Conservation (phyloP, 53 echinoderm and acorn worm genomes). For the Echinometra lucunter region DNA sequence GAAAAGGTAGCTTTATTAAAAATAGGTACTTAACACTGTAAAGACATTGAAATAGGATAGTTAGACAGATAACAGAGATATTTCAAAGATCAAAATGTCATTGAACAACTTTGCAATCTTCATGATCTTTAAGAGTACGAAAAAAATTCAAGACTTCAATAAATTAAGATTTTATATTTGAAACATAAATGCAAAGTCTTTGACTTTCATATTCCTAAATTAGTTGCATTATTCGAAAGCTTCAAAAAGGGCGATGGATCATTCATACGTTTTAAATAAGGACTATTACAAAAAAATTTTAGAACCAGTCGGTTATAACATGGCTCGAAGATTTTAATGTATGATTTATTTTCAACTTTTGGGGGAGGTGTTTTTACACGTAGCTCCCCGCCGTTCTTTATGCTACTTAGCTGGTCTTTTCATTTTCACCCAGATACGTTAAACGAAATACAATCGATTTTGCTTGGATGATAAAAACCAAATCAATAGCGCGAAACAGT, state of each 20-base stretch:
- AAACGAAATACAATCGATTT: conserved; percentile 31
- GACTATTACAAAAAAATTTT: too few species aligned
- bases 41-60: too few species aligned
- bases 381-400: neutral
- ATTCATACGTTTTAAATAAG: too few species aligned
- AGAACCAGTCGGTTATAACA: neutral
- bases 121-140: neutral
- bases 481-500: conserved; percentile 66
- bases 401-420: neutral
- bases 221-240: neutral
- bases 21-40: neutral
- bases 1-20: neutral
- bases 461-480: conserved; percentile 23
- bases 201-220: neutral
- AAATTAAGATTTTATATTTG: neutral
- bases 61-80: neutral
- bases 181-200: neutral
- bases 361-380: neutral
- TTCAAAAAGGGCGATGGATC: neutral
- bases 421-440: neutral
- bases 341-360: neutral
- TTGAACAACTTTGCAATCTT: neutral
- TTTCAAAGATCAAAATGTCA: neutral
- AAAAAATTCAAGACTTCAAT: neutral
- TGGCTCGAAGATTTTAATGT: neutral